Conservation (phyloP, 2,113 vertebrate species). For the Corapipo altera region DNA sequence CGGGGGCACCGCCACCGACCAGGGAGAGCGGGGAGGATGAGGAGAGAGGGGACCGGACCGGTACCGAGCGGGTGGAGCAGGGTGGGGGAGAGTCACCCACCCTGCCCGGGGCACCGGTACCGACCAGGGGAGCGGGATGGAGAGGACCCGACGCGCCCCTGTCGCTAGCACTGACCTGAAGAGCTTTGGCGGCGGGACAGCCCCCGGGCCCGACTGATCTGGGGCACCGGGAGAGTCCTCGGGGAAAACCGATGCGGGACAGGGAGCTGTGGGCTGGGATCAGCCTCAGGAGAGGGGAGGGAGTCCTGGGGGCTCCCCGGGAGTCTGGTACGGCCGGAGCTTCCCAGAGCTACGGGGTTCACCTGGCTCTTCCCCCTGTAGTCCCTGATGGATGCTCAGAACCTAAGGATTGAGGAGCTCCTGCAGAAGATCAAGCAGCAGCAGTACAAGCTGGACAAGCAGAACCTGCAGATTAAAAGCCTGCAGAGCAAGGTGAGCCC, state of each 20-base stretch:
- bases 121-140: not conserved
- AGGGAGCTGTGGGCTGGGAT: not conserved
- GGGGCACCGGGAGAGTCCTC: not conserved
- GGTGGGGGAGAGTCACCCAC: no score
- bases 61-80: not conserved
- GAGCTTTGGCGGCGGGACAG: not conserved
- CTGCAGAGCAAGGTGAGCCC: slow-evolving; percentile 79
- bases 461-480: slow-evolving; percentile 86
- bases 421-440: slow-evolving; percentile 87
- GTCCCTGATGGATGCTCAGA: slow-evolving; percentile 86
- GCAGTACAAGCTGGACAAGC: slow-evolving; percentile 92
- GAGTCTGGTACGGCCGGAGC: not conserved
- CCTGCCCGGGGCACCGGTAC: not conserved
- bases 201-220: no score
- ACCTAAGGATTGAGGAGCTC: slow-evolving; percentile 84
- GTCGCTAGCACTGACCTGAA: no score
- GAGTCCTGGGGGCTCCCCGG: not conserved
- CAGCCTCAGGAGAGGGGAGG: not conserved
- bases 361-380: slow-evolving; percentile 30
- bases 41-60: no score
- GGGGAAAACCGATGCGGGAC: no score
- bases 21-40: not conserved
- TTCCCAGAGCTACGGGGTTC: not conserved
- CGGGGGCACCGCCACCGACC: no score
- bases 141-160: no score